These are phyloP conservation scores for Schizopygopsis pylzovi DNA, from an alignment of 2,797 vertebrate genomes.

Conservation along the genomic window DNA sequence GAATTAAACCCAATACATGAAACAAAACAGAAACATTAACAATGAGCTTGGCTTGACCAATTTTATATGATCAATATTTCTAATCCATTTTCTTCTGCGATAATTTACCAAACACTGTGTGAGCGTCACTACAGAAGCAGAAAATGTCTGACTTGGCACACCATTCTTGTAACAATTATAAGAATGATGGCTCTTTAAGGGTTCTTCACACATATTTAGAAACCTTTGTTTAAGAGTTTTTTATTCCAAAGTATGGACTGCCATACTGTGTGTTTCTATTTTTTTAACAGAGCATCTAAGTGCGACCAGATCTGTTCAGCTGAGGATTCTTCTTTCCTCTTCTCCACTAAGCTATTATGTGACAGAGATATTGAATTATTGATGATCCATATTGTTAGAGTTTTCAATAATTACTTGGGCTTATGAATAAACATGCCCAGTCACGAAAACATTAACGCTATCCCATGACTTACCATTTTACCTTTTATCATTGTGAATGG, in stretches of 20 bases:
- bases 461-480: not conserved
- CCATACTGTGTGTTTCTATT: not conserved
- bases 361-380: not conserved
- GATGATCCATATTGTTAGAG: not conserved
- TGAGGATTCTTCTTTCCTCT: not conserved
- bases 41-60: not conserved
- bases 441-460: not conserved
- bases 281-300: not conserved
- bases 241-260: not conserved
- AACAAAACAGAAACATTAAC: not conserved
- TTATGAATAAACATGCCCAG: not conserved
- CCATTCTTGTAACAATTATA: not conserved
- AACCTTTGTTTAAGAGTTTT: not conserved
- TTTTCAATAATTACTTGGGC: not conserved
- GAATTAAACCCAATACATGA: not conserved
- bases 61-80: not conserved
- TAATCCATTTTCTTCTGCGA: not conserved
- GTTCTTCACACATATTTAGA: not conserved
- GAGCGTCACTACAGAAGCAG: not conserved
- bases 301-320: not conserved
- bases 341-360: not conserved
- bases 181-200: not conserved
- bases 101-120: not conserved
- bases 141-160: not conserved
- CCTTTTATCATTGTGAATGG: no score